Conservation (phyloP, 2,797 vertebrate genomes). For the Coregonus sp. region DNA sequence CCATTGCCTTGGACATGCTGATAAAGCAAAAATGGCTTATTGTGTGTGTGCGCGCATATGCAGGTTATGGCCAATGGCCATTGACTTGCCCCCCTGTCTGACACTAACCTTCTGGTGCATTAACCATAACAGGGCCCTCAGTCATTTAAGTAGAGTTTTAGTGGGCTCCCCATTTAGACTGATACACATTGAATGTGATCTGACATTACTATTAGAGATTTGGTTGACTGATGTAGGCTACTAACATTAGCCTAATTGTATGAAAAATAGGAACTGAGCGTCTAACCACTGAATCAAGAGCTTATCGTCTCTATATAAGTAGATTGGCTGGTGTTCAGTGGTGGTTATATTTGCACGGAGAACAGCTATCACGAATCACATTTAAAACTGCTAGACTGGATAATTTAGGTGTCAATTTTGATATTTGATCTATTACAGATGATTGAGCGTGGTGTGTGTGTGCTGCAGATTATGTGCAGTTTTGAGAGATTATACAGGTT, state of each 20-base stretch:
- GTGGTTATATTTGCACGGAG: neutral
- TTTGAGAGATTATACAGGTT: neutral
- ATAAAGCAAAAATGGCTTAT: slow-evolving; percentile 28
- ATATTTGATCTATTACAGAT: neutral
- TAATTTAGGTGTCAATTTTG: neutral
- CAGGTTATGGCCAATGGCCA: neutral
- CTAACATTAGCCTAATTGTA: too few relatives aligned
- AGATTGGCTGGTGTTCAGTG: neutral
- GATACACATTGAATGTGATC: neutral
- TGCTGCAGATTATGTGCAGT: neutral
- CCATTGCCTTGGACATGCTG: slow-evolving; percentile 46
- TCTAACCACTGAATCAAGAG: neutral
- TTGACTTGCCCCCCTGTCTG: slow-evolving; percentile 3
- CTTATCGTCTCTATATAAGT: neutral
- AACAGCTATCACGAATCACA: neutral
- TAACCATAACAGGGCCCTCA: neutral
- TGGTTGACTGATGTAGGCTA: neutral
- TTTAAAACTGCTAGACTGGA: neutral
- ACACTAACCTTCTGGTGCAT: neutral
- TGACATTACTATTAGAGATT: neutral
- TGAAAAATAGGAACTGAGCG: neutral
- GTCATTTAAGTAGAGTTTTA: neutral
- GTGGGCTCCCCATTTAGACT: neutral
- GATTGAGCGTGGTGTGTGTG: neutral
- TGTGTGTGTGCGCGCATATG: neutral